A percentile compares a stretch with the other conserved stretches of the same genome.
phyloP scores from a whole-genome alignment of 92 coral and sea anemone species.

The Parazoanthus darwini region DNA sequence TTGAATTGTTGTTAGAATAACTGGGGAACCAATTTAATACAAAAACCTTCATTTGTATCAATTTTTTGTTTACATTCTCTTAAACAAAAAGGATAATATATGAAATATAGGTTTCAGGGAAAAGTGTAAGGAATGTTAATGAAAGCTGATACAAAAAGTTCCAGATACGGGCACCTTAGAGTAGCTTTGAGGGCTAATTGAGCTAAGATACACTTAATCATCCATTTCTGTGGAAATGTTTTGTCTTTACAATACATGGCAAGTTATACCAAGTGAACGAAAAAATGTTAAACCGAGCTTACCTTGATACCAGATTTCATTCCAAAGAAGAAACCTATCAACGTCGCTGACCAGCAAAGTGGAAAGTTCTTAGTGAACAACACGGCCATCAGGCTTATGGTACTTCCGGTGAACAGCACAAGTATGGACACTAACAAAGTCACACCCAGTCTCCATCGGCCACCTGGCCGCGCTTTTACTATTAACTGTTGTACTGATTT shows the following conservation, averaged over 20 bases:
- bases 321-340: conserved; percentile 56
- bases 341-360: conserved; percentile 52
- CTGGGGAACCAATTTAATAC: too few species aligned
- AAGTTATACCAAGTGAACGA: not conserved
- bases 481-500: conserved; percentile 35
- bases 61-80: too few species aligned
- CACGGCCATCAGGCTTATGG: conserved; percentile 50
- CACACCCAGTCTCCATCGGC: conserved; percentile 47
- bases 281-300: not conserved
- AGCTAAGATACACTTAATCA: too few species aligned
- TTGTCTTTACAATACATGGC: not conserved
- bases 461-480: conserved; percentile 42
- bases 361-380: conserved; percentile 55
- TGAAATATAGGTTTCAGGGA: too few species aligned
- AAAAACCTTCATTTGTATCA: too few species aligned
- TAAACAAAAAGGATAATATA: too few species aligned
- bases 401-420: conserved; percentile 41
- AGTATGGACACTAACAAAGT: conserved; percentile 45
- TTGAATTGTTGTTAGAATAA: too few species aligned
- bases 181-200: too few species aligned
- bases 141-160: too few species aligned
- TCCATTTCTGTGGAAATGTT: too few species aligned
- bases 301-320: conserved; percentile 39
- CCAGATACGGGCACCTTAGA: too few species aligned
- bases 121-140: too few species aligned